Conservation (phyloP, 1,140 invertebrate species). For the Zaprionus davidi region DNA sequence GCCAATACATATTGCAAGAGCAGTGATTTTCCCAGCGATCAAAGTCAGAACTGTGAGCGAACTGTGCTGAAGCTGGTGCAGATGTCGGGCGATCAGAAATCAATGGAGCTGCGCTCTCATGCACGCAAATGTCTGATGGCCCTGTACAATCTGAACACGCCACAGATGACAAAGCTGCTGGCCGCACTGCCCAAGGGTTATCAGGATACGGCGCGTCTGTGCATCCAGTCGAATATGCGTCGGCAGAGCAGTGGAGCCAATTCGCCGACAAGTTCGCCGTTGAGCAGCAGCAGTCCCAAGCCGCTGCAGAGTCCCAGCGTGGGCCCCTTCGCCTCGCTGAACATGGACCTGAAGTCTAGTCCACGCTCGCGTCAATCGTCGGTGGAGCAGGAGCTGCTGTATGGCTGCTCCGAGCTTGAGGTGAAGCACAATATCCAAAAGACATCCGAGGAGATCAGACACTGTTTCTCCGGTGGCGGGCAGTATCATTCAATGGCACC, state of each 20-base stretch:
- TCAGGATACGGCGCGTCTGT: slow-evolving; percentile 91
- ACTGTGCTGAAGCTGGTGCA: slow-evolving; percentile 89
- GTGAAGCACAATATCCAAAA: slow-evolving; percentile 93
- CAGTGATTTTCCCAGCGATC: slow-evolving; percentile 84
- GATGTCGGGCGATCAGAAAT: slow-evolving; percentile 89
- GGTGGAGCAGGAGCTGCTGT: slow-evolving; percentile 87
- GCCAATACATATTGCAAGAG: slow-evolving; percentile 86
- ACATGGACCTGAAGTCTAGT: slow-evolving; percentile 79
- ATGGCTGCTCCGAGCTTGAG: slow-evolving; percentile 93
- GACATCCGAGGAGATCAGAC: slow-evolving; percentile 97
- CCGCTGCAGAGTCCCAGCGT: slow-evolving; percentile 81
- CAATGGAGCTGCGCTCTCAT: slow-evolving; percentile 91
- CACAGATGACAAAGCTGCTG: slow-evolving; percentile 91
- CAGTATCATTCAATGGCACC: slow-evolving; percentile 88
- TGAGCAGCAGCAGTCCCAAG: slow-evolving; percentile 83
- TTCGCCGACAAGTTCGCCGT: slow-evolving; percentile 78
- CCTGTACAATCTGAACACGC: slow-evolving; percentile 95
- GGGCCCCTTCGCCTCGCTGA: slow-evolving; percentile 78
- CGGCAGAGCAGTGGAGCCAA: slow-evolving; percentile 86
- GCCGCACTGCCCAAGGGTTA: slow-evolving; percentile 92
- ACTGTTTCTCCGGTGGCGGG: slow-evolving; percentile 85
- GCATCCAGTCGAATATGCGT: slow-evolving; percentile 93
- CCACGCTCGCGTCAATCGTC: slow-evolving; percentile 82
- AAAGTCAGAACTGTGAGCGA: slow-evolving; percentile 85
- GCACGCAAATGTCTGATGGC: slow-evolving; percentile 92